Conservation (phyloP, 1,140 invertebrate species). For the Pogonus chalceus region DNA sequence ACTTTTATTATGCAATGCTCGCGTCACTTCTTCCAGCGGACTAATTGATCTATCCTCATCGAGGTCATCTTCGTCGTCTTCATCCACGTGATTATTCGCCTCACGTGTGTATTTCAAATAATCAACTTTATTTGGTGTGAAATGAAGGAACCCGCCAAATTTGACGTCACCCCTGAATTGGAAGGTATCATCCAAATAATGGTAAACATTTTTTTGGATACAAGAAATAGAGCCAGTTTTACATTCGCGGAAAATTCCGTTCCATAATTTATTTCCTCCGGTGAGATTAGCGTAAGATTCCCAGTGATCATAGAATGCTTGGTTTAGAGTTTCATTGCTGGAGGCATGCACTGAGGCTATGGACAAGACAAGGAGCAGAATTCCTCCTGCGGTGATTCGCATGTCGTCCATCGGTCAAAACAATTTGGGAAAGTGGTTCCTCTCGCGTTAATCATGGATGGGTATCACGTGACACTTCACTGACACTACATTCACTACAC, state of each 20-base stretch:
- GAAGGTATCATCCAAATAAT: constrained; percentile 54
- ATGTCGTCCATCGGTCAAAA: not conserved
- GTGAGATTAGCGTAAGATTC: constrained; percentile 20
- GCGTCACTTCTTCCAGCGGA: constrained; percentile 60
- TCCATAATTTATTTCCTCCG: constrained; percentile 59
- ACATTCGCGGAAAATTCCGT: constrained; percentile 58
- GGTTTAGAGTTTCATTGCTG: not conserved
- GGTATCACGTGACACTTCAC: not conserved
- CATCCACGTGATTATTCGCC: constrained; percentile 32
- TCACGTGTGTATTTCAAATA: constrained; percentile 42
- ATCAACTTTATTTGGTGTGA: constrained; percentile 54
- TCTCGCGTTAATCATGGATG: not conserved
- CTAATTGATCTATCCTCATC: constrained; percentile 30
- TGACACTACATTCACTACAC: not conserved
- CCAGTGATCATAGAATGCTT: not conserved
- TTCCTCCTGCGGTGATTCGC: constrained; percentile 6
- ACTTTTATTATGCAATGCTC: constrained; percentile 53
- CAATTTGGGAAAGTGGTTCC: not conserved
- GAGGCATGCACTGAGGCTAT: not conserved
- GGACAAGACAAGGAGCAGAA: not conserved
- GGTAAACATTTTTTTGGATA: constrained; percentile 64
- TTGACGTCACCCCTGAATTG: constrained; percentile 52
- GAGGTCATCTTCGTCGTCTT: constrained; percentile 24
- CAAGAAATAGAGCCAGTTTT: constrained; percentile 54
- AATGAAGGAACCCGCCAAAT: constrained; percentile 55